These are phyloP conservation scores for Lamellibrachia satsuma DNA, from an alignment of 2,888 invertebrate species.

Conservation along the genomic window DNA sequence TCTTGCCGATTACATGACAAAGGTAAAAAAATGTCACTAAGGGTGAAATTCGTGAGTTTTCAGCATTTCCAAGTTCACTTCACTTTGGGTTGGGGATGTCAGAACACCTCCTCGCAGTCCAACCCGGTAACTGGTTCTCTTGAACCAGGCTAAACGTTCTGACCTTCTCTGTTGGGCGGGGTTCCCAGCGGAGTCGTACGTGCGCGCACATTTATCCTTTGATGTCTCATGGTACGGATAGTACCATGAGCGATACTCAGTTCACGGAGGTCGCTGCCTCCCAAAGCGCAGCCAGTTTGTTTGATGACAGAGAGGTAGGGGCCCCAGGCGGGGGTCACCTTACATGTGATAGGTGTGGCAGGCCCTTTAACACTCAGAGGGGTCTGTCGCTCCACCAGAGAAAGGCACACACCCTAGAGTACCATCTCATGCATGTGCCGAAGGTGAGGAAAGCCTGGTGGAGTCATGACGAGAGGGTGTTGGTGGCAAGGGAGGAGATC, in stretches of 20 bases:
- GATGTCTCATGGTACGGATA: neutral
- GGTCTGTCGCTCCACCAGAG: neutral
- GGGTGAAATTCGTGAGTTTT: no score
- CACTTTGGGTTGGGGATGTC: no score
- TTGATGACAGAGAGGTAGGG: no score
- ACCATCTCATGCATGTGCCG: neutral
- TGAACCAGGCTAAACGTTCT: no score
- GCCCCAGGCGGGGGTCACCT: no score
- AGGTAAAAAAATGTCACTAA: no score
- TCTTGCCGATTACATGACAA: no score
- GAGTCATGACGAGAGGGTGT: neutral
- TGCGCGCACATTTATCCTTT: neutral
- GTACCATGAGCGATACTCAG: neutral
- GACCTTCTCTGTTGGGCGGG: neutral
- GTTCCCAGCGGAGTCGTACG: constrained; percentile 8
- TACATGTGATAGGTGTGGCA: neutral
- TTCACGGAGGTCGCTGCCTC: neutral
- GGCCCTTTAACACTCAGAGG: neutral
- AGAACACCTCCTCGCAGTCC: no score
- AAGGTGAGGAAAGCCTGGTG: neutral
- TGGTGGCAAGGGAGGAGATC: neutral
- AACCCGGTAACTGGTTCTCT: no score
- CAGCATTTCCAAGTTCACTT: no score
- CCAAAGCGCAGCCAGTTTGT: neutral
- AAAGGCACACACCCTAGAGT: neutral